These are phyloP conservation scores for Augiades crinisus DNA, from an alignment of 2,888 invertebrate genomes.

Conservation along the genomic window DNA sequence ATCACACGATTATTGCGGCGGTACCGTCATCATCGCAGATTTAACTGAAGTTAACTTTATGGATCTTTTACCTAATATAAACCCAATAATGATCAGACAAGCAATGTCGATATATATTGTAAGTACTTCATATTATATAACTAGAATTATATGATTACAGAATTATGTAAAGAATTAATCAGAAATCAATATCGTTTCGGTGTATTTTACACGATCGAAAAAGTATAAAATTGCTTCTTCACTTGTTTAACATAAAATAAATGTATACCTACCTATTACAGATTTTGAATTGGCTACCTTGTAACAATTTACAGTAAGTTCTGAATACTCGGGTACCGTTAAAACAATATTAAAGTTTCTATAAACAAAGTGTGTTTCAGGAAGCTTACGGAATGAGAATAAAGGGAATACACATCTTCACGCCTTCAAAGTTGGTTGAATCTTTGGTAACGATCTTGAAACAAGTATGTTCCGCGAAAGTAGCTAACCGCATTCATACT, in stretches of 20 bases:
- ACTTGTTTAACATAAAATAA: too few species aligned
- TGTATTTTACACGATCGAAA: too few species aligned
- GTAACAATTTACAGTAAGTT: too few species aligned
- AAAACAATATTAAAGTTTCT: not conserved
- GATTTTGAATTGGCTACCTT: too few species aligned
- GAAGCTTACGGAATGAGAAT: conserved; percentile 54
- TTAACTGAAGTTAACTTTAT: conserved; percentile 38
- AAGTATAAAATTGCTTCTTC: too few species aligned
- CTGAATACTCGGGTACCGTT: not conserved
- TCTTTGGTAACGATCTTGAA: conserved; percentile 45
- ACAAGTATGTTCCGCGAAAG: conserved; percentile 47
- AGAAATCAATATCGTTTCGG: too few species aligned
- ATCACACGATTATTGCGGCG: conserved; percentile 41
- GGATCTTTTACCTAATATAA: conserved; percentile 38
- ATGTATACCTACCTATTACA: too few species aligned
- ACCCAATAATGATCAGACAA: conserved; percentile 40
- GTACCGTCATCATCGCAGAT: conserved; percentile 38
- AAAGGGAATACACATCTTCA: conserved; percentile 49
- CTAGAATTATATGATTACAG: too few species aligned
- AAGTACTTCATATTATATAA: too few species aligned
- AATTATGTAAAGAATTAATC: too few species aligned
- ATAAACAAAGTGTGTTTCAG: conserved; percentile 38
- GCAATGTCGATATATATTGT: conserved; percentile 42
- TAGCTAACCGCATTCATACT: conserved; percentile 42
- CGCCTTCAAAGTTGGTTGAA: conserved; percentile 48